Evolutionary conservation across 2,888 invertebrate species (phyloP).

Genomic region (Sinohyriopsis cumingii): DNA sequence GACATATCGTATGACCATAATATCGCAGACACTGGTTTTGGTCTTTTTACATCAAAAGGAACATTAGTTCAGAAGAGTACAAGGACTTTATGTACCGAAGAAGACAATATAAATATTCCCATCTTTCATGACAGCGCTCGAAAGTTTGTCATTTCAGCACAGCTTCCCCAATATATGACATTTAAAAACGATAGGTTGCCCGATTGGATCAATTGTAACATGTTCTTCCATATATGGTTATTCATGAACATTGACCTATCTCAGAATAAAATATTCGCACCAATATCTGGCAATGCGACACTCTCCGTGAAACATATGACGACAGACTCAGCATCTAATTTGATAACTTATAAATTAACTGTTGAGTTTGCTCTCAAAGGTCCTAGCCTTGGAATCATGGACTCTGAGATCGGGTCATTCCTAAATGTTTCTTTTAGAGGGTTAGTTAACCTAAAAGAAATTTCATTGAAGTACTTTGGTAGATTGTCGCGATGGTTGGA

Average conservation of each 20-base stretch:
- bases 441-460: conserved; percentile 2
- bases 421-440: conserved; percentile 11
- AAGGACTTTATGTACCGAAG: conserved; percentile 47
- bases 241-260: conserved; percentile 19
- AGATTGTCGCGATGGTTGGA: conserved; percentile 19
- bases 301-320: not conserved
- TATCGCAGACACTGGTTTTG: not conserved
- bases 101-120: conserved; percentile 54
- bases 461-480: conserved; percentile 28
- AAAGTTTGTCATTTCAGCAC: conserved; percentile 43
- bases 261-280: not conserved
- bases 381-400: conserved; percentile 33
- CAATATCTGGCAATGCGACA: not conserved
- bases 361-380: conserved; percentile 36
- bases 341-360: conserved; percentile 3
- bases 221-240: conserved; percentile 32
- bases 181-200: conserved; percentile 39
- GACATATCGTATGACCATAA: conserved; percentile 27
- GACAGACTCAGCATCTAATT: not conserved
- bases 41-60: conserved; percentile 4
- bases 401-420: conserved; percentile 46
- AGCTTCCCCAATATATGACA: conserved; percentile 44
- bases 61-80: conserved; percentile 35
- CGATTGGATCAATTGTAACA: conserved; percentile 33
- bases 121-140: conserved; percentile 33